phyloP scores from a whole-genome alignment of 2,888 invertebrate species.

The Phengaris alcon region DNA sequence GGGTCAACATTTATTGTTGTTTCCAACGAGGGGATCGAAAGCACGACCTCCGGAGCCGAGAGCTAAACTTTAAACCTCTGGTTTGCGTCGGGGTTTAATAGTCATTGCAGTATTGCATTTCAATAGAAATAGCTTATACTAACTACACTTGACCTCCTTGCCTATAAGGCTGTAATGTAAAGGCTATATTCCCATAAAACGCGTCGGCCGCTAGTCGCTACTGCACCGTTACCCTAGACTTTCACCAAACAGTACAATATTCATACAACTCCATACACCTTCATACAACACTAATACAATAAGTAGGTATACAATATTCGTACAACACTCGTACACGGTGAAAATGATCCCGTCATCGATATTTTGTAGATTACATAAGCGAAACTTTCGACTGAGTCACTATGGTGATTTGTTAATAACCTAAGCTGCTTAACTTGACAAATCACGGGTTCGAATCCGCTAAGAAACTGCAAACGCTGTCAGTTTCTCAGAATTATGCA shows the following conservation, averaged over 20 bases:
- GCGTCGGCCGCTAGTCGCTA: not conserved
- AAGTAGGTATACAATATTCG: not conserved
- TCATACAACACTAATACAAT: not conserved
- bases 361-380: not conserved
- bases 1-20: too few species aligned
- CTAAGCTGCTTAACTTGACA: not conserved
- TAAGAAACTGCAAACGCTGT: too few species aligned
- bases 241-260: not conserved
- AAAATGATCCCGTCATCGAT: not conserved
- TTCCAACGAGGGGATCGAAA: too few species aligned
- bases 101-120: not conserved
- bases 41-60: not conserved
- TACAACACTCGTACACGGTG: not conserved
- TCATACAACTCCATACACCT: not conserved
- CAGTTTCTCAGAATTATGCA: too few species aligned
- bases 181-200: slow-evolving; percentile 15
- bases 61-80: not conserved
- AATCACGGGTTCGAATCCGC: too few species aligned
- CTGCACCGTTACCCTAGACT: not conserved
- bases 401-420: not conserved
- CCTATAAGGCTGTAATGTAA: slow-evolving; percentile 1
- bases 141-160: not conserved
- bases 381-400: not conserved
- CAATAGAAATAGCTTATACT: not conserved
- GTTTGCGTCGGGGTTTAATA: not conserved